These are phyloP conservation scores for Phoebastria nigripes DNA, from an alignment of 2,797 vertebrate species.

Conservation along the genomic window DNA sequence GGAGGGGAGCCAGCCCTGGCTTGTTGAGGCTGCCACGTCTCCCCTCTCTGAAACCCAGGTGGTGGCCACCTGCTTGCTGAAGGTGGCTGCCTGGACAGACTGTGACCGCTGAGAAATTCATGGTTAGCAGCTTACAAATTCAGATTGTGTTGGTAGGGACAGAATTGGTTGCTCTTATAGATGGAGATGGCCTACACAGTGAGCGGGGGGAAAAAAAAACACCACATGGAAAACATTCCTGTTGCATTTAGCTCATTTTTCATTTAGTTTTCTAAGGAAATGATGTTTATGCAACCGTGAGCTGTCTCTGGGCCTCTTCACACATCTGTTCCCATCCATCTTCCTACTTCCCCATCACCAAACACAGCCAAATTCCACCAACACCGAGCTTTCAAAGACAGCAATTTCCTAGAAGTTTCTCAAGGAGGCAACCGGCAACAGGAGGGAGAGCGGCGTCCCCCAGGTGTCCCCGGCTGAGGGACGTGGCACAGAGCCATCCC, in stretches of 20 bases:
- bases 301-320: not conserved
- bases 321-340: not conserved
- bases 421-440: not conserved
- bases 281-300: not conserved
- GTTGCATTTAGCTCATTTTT: not conserved
- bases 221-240: not conserved
- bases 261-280: not conserved
- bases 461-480: rapidly evolving
- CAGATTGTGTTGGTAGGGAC: not conserved
- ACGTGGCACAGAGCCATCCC: rapidly evolving
- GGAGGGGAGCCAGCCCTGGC: not conserved
- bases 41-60: not conserved
- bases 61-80: not conserved
- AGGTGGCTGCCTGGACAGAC: not conserved
- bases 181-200: not conserved
- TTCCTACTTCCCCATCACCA: not conserved
- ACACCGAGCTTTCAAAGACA: not conserved
- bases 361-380: not conserved
- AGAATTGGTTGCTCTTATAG: not conserved
- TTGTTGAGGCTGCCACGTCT: rapidly evolving
- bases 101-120: not conserved
- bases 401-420: not conserved
- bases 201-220: not conserved
- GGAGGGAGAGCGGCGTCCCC: rapidly evolving
- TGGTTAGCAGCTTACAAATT: not conserved